Base-by-base conservation (phyloP, 1,140 invertebrate species). In the Megalopta genalis region DNA sequence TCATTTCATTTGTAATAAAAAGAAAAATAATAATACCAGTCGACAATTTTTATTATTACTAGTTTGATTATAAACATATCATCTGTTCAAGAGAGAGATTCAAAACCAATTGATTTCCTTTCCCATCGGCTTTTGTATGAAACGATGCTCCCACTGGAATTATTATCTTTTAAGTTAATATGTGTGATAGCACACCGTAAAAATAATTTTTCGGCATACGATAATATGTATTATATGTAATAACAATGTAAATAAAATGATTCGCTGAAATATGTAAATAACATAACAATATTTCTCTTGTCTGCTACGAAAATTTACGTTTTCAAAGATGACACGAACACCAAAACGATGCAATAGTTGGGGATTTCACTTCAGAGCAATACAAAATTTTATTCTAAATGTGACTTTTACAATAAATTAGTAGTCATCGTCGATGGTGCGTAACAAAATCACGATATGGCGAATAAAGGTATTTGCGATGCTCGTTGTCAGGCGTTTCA, bases 201-300 rank as follows among this genome's bases (percentile, higher is more conserved):
- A 85, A 65, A n/a, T 81, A 81, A 85, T 65, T 84, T 77, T 84
- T 68, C 75, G 49, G 57, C 68, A 66, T 81, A 60, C 82, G 70
- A 32, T 77, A 64, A 77, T 60, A 64, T 14, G 14, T 76, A 82
- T 72, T 82, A 85, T 42, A 77, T 67, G 68, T 77, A 83, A 84
- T 72, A 75, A 86, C 39, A 62, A 85, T 87, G 85, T 87, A 87
- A 87, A 87, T 87, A 87, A 85, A 78, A 86, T 76, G 12, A 87
- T 79, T 78, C 68, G 85, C 60, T 66, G 73, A 81, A 83, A 12
- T 75, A 76, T 57, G 59, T 49, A 27, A 73, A 52, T 27, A n/a
- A 32, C 46, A 59, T 12, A 37, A 32, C 42, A 63, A 46, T 39
- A 59, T 39, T 64, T 71, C 49, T 77, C 49, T 64, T 27, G 59